Conservation (phyloP, 2,888 invertebrate genomes). For the Stramonita haemastoma region DNA sequence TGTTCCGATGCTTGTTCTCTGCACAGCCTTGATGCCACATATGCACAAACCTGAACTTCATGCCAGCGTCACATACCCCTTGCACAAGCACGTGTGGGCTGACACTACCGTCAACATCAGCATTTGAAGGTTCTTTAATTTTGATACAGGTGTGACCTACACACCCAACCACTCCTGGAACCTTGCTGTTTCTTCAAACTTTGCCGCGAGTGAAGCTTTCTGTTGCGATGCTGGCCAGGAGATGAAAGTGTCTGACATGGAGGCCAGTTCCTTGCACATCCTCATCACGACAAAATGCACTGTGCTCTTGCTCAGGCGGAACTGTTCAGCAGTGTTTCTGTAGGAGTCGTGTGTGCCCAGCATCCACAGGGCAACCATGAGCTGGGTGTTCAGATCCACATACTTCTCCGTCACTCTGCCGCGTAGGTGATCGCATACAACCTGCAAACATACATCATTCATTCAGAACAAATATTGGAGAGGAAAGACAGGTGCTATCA, state of each 20-base stretch:
- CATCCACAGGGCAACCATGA: constrained; percentile 1
- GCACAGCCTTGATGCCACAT: constrained; percentile 2
- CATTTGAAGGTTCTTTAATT: background rate
- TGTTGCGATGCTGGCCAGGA: background rate
- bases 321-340: constrained; percentile 9
- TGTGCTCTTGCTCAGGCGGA: background rate
- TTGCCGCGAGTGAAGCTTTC: background rate
- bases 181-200: background rate
- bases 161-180: constrained; percentile 3
- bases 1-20: background rate
- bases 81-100: background rate
- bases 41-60: constrained; percentile 3
- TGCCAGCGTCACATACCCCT: background rate
- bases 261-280: constrained; percentile 2
- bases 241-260: background rate
- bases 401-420: background rate
- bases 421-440: background rate
- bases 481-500: background rate
- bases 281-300: constrained; percentile 17
- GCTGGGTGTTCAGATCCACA: constrained; percentile 17
- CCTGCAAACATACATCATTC: background rate
- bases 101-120: background rate
- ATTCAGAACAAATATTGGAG: background rate
- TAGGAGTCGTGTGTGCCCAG: constrained; percentile 4
- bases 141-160: background rate